A percentile compares a stretch with the other conserved stretches of the same genome.
These are phyloP conservation scores for Trissolcus japonicus DNA, from an alignment of 2,888 invertebrate genomes.

Conservation along the genomic window DNA sequence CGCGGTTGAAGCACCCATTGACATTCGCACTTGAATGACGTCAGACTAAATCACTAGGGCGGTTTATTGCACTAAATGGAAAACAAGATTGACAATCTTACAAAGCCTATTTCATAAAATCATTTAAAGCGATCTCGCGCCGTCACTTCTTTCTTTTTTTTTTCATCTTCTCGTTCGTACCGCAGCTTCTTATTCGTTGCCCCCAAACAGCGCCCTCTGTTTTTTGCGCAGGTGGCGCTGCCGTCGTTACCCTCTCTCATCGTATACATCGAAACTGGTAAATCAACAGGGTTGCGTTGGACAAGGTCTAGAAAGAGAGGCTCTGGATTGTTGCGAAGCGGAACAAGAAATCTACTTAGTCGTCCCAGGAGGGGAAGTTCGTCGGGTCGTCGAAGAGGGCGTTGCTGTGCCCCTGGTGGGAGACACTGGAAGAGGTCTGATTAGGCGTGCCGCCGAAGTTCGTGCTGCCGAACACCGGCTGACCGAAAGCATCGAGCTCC, in stretches of 20 bases:
- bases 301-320: too few relatives aligned
- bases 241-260: neutral
- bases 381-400: slow-evolving; percentile 78
- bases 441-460: slow-evolving; percentile 74
- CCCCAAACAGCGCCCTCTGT: slow-evolving; percentile 5
- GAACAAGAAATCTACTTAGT: slow-evolving; percentile 74
- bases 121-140: slow-evolving; percentile 58
- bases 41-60: slow-evolving; percentile 49
- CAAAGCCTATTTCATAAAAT: slow-evolving; percentile 58
- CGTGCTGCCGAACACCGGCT: slow-evolving; percentile 73
- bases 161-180: slow-evolving; percentile 25
- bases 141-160: slow-evolving; percentile 29
- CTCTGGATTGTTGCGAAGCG: neutral
- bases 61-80: slow-evolving; percentile 41
- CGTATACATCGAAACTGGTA: neutral
- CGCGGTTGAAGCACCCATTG: slow-evolving; percentile 1
- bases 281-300: too few relatives aligned
- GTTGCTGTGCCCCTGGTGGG: slow-evolving; percentile 56
- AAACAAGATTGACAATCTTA: slow-evolving; percentile 38
- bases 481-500: slow-evolving; percentile 68
- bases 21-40: slow-evolving; percentile 28
- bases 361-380: slow-evolving; percentile 83
- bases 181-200: slow-evolving; percentile 35
- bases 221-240: too few relatives aligned
- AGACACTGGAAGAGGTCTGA: slow-evolving; percentile 60